Conservation (phyloP, 2,888 invertebrate species). For the Morpho deidamia region DNA sequence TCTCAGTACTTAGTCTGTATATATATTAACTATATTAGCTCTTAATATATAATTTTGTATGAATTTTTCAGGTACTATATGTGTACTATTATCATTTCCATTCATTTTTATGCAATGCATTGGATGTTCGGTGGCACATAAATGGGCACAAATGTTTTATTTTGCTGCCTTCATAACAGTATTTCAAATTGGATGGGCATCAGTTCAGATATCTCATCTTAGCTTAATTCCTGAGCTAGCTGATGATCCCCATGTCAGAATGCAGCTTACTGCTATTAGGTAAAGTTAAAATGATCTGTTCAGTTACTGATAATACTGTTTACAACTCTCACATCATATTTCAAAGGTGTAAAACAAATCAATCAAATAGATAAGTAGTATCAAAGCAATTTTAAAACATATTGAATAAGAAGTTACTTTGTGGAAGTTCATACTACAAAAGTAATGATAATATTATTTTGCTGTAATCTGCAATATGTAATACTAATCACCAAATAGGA, state of each 20-base stretch:
- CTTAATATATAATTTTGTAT: background rate
- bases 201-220: conserved; percentile 94
- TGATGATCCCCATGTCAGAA: conserved; percentile 84
- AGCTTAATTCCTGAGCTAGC: conserved; percentile 91
- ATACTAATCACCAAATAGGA: no score
- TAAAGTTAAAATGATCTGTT: conserved; percentile 35
- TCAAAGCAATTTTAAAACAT: no score
- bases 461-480: no score
- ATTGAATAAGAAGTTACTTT: no score
- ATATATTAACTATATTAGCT: no score
- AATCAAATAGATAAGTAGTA: no score
- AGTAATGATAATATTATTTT: no score
- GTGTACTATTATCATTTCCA: conserved; percentile 88
- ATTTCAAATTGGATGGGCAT: conserved; percentile 96
- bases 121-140: conserved; percentile 79
- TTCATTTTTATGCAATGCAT: conserved; percentile 91
- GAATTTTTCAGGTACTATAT: conserved; percentile 81
- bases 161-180: conserved; percentile 87
- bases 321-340: no score
- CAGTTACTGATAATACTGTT: no score
- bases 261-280: conserved; percentile 88
- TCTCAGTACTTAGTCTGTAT: no score
- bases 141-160: conserved; percentile 86
- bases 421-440: no score
- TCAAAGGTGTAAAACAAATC: no score